These are phyloP conservation scores for Sinocyclocheilus grahami DNA, from an alignment of 2,113 vertebrate genomes.

Conservation along the genomic window DNA sequence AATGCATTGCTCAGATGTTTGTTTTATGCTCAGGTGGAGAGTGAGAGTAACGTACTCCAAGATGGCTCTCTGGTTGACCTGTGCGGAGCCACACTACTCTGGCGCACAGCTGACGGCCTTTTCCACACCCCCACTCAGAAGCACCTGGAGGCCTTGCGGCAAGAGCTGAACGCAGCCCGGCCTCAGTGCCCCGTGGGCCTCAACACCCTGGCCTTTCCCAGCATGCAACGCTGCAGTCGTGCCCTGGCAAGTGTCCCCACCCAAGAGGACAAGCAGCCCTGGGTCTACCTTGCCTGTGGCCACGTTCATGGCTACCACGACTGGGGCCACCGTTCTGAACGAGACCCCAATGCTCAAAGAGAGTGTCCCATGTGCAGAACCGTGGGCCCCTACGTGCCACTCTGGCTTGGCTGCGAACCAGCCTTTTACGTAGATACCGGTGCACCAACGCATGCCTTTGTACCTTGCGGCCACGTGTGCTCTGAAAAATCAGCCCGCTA, in stretches of 20 bases:
- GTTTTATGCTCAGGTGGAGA: constrained; percentile 83
- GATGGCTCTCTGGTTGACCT: constrained; percentile 96
- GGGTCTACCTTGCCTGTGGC: constrained; percentile 94
- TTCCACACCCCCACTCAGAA: constrained; percentile 94
- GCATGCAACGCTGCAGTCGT: constrained; percentile 88
- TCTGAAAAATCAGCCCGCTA: constrained; percentile 96
- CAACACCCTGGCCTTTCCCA: constrained; percentile 96
- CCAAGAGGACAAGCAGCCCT: constrained; percentile 96
- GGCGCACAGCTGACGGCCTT: constrained; percentile 93
- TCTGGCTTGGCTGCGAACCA: constrained; percentile 95
- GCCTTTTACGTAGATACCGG: constrained; percentile 96
- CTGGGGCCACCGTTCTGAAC: constrained; percentile 95
- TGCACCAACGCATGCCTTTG: constrained; percentile 91
- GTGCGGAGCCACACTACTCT: constrained; percentile 93
- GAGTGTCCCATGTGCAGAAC: constrained; percentile 98
- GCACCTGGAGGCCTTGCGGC: constrained; percentile 94
- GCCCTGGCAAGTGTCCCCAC: constrained; percentile 80
- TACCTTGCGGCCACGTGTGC: constrained; percentile 95
- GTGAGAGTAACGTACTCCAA: constrained; percentile 91
- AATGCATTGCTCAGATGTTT: neutral
- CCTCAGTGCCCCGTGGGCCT: constrained; percentile 96
- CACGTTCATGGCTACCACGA: constrained; percentile 97
- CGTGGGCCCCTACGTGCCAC: constrained; percentile 92
- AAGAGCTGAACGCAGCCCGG: constrained; percentile 93
- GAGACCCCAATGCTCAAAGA: constrained; percentile 83